Conservation (phyloP, 2,888 invertebrate species). For the Andrena praecox region DNA sequence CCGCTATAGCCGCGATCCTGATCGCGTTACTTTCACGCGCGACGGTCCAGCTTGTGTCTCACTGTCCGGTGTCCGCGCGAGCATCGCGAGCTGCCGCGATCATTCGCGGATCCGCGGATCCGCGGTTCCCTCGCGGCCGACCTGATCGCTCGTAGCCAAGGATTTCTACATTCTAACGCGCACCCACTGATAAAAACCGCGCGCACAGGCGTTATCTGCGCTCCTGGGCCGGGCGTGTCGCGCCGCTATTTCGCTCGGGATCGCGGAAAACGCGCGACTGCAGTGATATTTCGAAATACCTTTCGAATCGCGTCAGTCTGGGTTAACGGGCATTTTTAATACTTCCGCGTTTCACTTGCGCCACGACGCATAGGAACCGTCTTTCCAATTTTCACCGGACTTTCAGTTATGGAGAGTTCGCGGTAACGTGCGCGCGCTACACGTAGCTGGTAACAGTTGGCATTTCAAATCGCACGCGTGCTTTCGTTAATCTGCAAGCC, state of each 20-base stretch:
- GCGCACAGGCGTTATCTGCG: slow-evolving; percentile 66
- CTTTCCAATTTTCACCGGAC: not conserved
- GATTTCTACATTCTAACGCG: slow-evolving; percentile 76
- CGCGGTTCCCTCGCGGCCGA: slow-evolving; percentile 31
- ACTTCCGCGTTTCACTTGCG: slow-evolving; percentile 16
- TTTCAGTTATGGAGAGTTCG: not conserved
- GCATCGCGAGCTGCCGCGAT: slow-evolving; percentile 24
- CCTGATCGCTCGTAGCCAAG: slow-evolving; percentile 63
- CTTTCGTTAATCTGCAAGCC: too few species aligned
- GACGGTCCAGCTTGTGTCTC: not conserved
- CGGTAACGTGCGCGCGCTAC: too few species aligned
- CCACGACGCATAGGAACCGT: not conserved
- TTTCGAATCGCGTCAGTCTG: not conserved
- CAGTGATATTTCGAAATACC: slow-evolving; percentile 11
- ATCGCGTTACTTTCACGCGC: slow-evolving; percentile 38
- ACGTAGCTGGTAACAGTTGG: too few species aligned
- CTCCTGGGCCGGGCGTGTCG: slow-evolving; percentile 27
- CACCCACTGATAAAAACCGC: slow-evolving; percentile 68
- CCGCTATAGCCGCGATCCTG: not conserved
- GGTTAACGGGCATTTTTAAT: not conserved
- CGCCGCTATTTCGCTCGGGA: slow-evolving; percentile 8
- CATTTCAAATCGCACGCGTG: too few species aligned
- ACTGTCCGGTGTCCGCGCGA: not conserved
- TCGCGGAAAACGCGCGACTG: not conserved
- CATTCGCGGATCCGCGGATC: slow-evolving; percentile 25